A percentile compares a stretch with the other conserved stretches of the same genome.
Conservation (phyloP, 1,140 invertebrate species). For the Palaemon carinicauda region DNA sequence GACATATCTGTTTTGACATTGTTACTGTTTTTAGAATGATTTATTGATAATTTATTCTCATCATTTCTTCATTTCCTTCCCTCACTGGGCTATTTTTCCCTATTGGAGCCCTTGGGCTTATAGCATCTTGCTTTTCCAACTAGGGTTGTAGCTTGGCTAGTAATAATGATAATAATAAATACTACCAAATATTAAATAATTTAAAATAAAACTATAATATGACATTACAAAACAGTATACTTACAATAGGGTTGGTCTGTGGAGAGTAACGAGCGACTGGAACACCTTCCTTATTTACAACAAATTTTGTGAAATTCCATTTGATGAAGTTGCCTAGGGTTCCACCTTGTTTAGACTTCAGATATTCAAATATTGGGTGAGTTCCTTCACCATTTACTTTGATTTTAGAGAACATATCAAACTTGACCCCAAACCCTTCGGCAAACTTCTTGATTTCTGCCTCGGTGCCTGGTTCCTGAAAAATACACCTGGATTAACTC, state of each 20-base stretch:
- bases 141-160: too few relatives aligned
- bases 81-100: too few relatives aligned
- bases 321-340: constrained; percentile 83
- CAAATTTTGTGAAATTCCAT: constrained; percentile 98
- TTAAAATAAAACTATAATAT: neutral
- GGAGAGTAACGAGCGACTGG: constrained; percentile 84
- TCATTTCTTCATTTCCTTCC: too few relatives aligned
- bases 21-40: too few relatives aligned
- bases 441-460: constrained; percentile 79
- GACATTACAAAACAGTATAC: neutral
- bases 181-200: too few relatives aligned
- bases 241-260: constrained; percentile 73
- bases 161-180: too few relatives aligned
- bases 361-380: constrained; percentile 86
- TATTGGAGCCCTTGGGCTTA: too few relatives aligned
- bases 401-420: constrained; percentile 82
- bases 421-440: constrained; percentile 75
- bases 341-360: constrained; percentile 82
- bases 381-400: constrained; percentile 88
- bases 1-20: too few relatives aligned
- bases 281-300: constrained; percentile 85
- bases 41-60: too few relatives aligned
- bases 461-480: constrained; percentile 76
- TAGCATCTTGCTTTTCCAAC: too few relatives aligned
- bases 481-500: neutral